These are phyloP conservation scores for Erethizon dorsatum DNA, from an alignment of 2,797 vertebrate genomes.

Conservation along the genomic window DNA sequence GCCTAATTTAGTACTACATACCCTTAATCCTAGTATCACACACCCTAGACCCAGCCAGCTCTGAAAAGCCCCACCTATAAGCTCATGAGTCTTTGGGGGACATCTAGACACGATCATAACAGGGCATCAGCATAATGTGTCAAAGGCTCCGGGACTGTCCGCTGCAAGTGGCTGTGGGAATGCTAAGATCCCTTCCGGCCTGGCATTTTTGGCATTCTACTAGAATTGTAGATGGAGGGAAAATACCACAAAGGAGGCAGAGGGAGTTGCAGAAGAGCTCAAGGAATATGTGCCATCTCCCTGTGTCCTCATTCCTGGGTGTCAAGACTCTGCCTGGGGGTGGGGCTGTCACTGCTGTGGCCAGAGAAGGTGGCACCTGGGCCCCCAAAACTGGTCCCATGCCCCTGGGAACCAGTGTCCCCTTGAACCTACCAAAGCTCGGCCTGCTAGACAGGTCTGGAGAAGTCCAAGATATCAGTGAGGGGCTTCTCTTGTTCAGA, in stretches of 20 bases:
- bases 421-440: not conserved
- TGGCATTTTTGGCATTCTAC: not conserved
- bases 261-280: not conserved
- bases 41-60: not conserved
- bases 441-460: rapidly evolving
- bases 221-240: not conserved
- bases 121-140: not conserved
- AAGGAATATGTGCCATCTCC: rapidly evolving
- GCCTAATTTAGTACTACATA: not conserved
- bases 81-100: not conserved
- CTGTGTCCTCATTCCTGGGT: rapidly evolving
- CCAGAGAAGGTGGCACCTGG: not conserved
- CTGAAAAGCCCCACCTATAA: not conserved
- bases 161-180: not conserved
- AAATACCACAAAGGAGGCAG: not conserved
- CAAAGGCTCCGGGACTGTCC: not conserved
- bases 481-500: not conserved
- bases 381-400: not conserved
- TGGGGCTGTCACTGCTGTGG: not conserved
- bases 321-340: not conserved
- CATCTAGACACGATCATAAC: not conserved
- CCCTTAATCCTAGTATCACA: not conserved
- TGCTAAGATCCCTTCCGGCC: not conserved
- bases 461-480: not conserved
- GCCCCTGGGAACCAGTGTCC: not conserved